Percentiles rank a stretch among this genome's conserved stretches.
phyloP scores from a whole-genome alignment of 53 echinoderm and acorn worm species.

The Apostichopus leukothele region DNA sequence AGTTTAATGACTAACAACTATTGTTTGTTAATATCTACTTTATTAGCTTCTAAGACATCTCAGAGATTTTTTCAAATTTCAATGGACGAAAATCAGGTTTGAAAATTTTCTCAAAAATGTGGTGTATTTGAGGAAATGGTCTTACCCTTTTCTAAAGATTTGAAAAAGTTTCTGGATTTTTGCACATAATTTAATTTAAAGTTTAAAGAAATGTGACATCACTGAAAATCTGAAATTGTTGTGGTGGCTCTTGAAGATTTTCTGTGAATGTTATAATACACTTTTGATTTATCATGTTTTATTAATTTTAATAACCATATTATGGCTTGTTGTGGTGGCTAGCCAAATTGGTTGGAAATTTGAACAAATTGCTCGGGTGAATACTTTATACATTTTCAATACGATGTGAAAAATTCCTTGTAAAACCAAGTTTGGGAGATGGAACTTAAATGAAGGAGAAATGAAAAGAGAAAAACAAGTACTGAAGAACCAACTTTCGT shows the following conservation, averaged over 20 bases:
- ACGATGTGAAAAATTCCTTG: background rate
- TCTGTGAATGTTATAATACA: background rate
- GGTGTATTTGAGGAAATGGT: background rate
- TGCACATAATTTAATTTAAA: background rate
- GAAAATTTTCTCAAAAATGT: background rate
- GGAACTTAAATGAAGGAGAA: background rate
- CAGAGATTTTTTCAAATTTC: background rate
- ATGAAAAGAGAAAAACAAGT: background rate
- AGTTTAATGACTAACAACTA: background rate
- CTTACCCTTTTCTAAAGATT: background rate
- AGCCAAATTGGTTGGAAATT: background rate
- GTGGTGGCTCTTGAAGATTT: constrained; percentile 41
- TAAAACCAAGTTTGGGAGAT: constrained; percentile 19
- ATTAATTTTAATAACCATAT: background rate
- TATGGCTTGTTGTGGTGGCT: constrained; percentile 37
- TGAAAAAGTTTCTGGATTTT: background rate
- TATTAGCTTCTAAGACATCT: background rate
- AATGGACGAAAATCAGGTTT: background rate
- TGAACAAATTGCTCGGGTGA: background rate
- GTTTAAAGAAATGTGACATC: background rate
- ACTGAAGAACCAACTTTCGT: constrained; percentile 20
- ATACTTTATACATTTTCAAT: background rate
- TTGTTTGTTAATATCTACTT: background rate
- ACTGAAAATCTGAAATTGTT: constrained; percentile 31
- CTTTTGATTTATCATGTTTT: background rate